Base-by-base conservation (phyloP, 1,140 invertebrate species). In the Tribolium castaneum region DNA sequence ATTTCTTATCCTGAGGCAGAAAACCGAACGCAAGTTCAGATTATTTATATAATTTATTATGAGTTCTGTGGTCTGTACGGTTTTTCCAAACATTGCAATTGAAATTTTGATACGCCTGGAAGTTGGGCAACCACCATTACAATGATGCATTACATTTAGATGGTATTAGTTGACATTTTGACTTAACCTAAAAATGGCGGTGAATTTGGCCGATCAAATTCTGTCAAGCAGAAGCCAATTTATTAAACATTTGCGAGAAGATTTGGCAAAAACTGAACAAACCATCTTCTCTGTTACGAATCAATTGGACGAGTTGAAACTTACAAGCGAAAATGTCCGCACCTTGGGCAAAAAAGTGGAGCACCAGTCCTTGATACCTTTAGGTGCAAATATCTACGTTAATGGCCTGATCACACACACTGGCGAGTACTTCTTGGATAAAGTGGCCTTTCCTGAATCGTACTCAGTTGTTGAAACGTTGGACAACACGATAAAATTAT, bases 401-500 rank as follows among this genome's bases (percentile, higher is more conserved):
- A 78, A 79, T 45, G 83, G 80, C n/a, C 70, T 25, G 19, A 80
- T 84, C 25, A 70, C 81, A 10, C 83, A 83, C 34, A 84, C 83
- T n/a, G 81, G 82, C 3, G 83, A 84, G 76, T 83, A 78, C 54
- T 77, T 80, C 6, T 34, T 83, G 6, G 79, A 80, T 19, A 80
- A 80, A 56, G 70, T 59, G 14, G 79, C 82, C 1, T 54, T 78
- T 16, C 83, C 83, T 6, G 51, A 83, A 54, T 80, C 79, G 1
- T 83, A 78, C 22, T 35, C 45, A 2, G 70, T 80, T 10, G 74
- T 83, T 56, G 70, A 82, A 76, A 80, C 82, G 6, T 14, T 62
- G 16, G 76, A 84, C 10, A 70, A 81, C 71, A 84, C 82, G 6
- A n/a, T 83, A 34, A 70, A 66, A 6, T 14, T 39, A 6, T 10